Evolutionary conservation across 2,888 invertebrate genomes (phyloP).

Genomic region (Thysanoteuthis rhombus): DNA sequence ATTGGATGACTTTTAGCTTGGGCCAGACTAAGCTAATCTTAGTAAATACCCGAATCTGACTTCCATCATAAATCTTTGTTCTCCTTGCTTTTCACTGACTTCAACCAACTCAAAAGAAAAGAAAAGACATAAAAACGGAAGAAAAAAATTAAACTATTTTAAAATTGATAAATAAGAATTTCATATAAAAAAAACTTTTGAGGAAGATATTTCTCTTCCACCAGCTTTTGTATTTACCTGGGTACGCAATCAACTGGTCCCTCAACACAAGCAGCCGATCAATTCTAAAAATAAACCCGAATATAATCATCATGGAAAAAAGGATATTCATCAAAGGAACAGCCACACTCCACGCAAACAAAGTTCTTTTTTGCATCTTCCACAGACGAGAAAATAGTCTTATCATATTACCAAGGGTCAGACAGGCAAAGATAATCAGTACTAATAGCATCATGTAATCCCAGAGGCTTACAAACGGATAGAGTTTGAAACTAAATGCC

Average conservation of each 20-base stretch:
- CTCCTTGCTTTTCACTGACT: too few species aligned
- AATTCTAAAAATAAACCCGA: background rate
- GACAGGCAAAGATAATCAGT: conserved; percentile 38
- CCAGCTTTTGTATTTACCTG: conserved; percentile 24
- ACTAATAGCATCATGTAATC: conserved; percentile 43
- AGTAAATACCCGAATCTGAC: too few species aligned
- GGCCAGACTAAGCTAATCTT: too few species aligned
- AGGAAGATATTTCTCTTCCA: too few species aligned
- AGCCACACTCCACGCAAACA: background rate
- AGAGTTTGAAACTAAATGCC: conserved; percentile 38
- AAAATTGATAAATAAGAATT: too few species aligned
- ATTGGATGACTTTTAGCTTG: too few species aligned
- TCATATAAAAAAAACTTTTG: too few species aligned
- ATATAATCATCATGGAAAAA: background rate
- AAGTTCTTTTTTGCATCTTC: background rate
- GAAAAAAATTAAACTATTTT: too few species aligned
- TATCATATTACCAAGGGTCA: conserved; percentile 27
- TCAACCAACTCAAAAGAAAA: too few species aligned
- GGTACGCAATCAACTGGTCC: background rate
- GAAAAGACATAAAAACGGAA: too few species aligned
- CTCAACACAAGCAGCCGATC: background rate
- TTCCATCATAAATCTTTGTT: too few species aligned
- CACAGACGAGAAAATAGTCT: conserved; percentile 15
- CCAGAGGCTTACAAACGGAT: conserved; percentile 43
- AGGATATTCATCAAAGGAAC: background rate